A percentile compares a stretch with the other conserved stretches of the same genome.
Evolutionary conservation across 92 coral and sea anemone species (phyloP).

Genomic region (Hydrozoanthus gracilis): DNA sequence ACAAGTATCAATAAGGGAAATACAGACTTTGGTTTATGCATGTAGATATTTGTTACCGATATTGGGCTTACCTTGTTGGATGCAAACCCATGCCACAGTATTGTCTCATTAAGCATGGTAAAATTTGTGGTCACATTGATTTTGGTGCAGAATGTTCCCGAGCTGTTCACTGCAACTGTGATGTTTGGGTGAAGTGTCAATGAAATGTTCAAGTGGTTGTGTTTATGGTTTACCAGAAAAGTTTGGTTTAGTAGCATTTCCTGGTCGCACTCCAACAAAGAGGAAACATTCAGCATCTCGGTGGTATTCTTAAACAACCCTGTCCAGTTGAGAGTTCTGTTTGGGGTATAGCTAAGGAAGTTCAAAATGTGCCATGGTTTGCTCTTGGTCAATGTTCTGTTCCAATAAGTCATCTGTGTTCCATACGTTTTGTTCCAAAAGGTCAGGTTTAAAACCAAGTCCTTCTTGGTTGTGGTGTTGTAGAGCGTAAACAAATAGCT

Average conservation of each 20-base stretch:
- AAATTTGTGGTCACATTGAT: slow-evolving; percentile 57
- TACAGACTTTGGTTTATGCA: too few relatives aligned
- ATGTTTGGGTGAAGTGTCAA: slow-evolving; percentile 59
- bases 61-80: slow-evolving; percentile 40
- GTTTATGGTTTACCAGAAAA: slow-evolving; percentile 51
- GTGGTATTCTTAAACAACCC: slow-evolving; percentile 59
- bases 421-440: slow-evolving; percentile 68
- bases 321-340: slow-evolving; percentile 61
- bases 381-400: slow-evolving; percentile 47
- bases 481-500: slow-evolving; percentile 53
- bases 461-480: slow-evolving; percentile 61
- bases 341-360: slow-evolving; percentile 51
- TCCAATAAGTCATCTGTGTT: slow-evolving; percentile 48
- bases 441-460: slow-evolving; percentile 54
- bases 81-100: slow-evolving; percentile 63
- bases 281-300: slow-evolving; percentile 60
- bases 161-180: slow-evolving; percentile 60
- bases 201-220: slow-evolving; percentile 56
- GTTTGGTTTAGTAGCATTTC: slow-evolving; percentile 57
- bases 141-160: slow-evolving; percentile 65
- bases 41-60: not conserved
- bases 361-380: slow-evolving; percentile 50
- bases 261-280: slow-evolving; percentile 41
- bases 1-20: too few relatives aligned
- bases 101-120: slow-evolving; percentile 56